A percentile compares a stretch with the other conserved stretches of the same genome.
These are phyloP conservation scores for Paedocypris sp. DNA, from an alignment of 2,113 vertebrate species.

Conservation along the genomic window DNA sequence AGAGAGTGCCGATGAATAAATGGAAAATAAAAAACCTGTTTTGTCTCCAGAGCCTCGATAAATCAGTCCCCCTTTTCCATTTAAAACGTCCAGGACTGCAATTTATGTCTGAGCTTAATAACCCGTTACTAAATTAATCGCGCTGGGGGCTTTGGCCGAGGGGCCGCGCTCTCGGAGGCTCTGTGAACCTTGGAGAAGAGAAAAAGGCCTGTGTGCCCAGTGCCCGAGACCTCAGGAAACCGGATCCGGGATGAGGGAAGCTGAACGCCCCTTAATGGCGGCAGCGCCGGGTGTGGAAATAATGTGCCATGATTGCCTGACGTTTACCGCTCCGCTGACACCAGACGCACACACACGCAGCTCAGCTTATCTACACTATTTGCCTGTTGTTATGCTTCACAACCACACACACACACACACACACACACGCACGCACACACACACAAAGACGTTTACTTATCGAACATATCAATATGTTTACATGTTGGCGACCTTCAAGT, in stretches of 20 bases:
- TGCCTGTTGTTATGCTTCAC: too few species aligned
- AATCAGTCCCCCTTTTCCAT: constrained; percentile 76
- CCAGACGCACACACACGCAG: too few species aligned
- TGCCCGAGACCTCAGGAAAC: constrained; percentile 44
- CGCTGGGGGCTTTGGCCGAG: constrained; percentile 75
- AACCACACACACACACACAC: too few species aligned
- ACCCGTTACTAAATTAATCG: constrained; percentile 80
- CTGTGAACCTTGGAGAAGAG: constrained; percentile 35
- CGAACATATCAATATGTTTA: too few species aligned
- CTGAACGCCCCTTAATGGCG: constrained; percentile 39
- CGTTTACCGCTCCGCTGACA: neutral
- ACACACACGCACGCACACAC: too few species aligned
- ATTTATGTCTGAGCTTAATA: constrained; percentile 79
- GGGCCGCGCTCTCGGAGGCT: constrained; percentile 41
- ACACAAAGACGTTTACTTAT: too few species aligned
- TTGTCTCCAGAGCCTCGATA: constrained; percentile 72
- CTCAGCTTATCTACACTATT: too few species aligned
- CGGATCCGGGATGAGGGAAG: constrained; percentile 36
- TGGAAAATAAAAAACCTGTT: constrained; percentile 76
- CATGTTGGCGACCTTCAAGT: too few species aligned
- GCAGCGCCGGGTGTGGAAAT: constrained; percentile 8
- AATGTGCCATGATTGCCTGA: constrained; percentile 1
- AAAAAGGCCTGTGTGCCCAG: constrained; percentile 24
- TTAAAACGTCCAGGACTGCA: constrained; percentile 77
- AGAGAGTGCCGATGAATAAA: constrained; percentile 69